phyloP scores from a whole-genome alignment of 2,113 vertebrate genomes.

The Paralichthys olivaceus region DNA sequence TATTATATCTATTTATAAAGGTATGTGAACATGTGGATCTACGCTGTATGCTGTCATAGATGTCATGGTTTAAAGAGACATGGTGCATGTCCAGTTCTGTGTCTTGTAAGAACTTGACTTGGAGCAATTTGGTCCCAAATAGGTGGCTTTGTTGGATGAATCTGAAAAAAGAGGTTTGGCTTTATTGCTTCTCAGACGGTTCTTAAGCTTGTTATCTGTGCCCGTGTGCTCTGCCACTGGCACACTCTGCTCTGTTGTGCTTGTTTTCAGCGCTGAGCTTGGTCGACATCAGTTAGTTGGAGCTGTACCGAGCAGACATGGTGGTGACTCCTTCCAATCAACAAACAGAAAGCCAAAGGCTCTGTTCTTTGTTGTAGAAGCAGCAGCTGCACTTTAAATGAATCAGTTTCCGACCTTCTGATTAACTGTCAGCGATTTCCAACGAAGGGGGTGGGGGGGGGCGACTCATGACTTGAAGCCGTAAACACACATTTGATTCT shows the following conservation, averaged over 20 bases:
- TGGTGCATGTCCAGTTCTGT: background rate
- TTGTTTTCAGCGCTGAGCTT: constrained; percentile 39
- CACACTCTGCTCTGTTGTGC: constrained; percentile 47
- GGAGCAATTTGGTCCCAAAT: constrained; percentile 33
- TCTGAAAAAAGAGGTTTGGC: constrained; percentile 32
- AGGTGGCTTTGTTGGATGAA: constrained; percentile 34
- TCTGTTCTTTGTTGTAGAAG: background rate
- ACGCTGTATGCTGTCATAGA: background rate
- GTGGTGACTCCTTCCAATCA: constrained; percentile 40
- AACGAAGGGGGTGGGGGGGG: background rate
- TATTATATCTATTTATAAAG: too few relatives aligned
- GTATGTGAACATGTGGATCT: too few relatives aligned
- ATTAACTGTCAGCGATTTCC: constrained; percentile 10
- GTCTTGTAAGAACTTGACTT: constrained; percentile 26
- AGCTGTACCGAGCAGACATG: constrained; percentile 6
- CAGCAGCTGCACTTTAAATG: constrained; percentile 16
- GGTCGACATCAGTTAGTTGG: constrained; percentile 4
- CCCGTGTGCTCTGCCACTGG: constrained; percentile 52
- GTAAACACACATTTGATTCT: constrained; percentile 16
- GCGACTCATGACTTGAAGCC: constrained; percentile 20
- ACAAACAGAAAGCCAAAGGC: constrained; percentile 25
- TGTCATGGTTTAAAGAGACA: background rate
- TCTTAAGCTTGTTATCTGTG: constrained; percentile 68
- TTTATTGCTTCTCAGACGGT: constrained; percentile 41
- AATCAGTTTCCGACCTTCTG: constrained; percentile 10